Percentiles rank a stretch among this genome's conserved stretches.
These are phyloP conservation scores for Lymantria dispar DNA, from an alignment of 2,888 invertebrate genomes.

Conservation along the genomic window DNA sequence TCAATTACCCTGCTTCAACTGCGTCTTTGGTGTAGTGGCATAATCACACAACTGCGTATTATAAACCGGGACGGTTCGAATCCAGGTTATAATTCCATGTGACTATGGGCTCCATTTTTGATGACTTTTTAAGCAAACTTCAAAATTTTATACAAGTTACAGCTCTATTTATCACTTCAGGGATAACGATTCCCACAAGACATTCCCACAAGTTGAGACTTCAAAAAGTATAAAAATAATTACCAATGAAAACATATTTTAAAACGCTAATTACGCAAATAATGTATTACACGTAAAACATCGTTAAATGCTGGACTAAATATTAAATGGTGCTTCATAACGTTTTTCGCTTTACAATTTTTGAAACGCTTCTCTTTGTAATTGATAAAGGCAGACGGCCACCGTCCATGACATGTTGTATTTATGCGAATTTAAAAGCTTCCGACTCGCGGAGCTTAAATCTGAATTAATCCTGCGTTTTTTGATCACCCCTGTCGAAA, in stretches of 20 bases:
- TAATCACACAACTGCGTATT: too few relatives aligned
- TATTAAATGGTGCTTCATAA: slow-evolving; percentile 56
- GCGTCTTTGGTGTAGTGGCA: too few relatives aligned
- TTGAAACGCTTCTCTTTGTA: slow-evolving; percentile 61
- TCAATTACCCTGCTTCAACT: too few relatives aligned
- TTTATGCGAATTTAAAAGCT: slow-evolving; percentile 78
- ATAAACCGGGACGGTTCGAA: too few relatives aligned
- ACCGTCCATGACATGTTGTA: slow-evolving; percentile 70
- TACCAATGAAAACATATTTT: background rate
- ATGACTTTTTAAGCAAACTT: too few relatives aligned
- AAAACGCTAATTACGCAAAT: background rate
- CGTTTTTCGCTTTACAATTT: slow-evolving; percentile 53
- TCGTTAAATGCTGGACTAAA: slow-evolving; percentile 42
- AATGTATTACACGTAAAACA: slow-evolving; percentile 4
- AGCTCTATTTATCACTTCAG: background rate
- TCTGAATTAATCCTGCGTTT: slow-evolving; percentile 68
- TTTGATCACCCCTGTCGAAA: slow-evolving; percentile 53
- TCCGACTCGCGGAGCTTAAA: slow-evolving; percentile 66
- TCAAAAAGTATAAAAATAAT: background rate
- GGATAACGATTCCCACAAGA: background rate
- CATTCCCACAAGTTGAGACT: too few relatives aligned
- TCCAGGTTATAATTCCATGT: too few relatives aligned
- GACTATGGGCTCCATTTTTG: too few relatives aligned
- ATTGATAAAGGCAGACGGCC: slow-evolving; percentile 73
- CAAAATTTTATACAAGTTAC: background rate